Conservation (phyloP, 2,888 invertebrate species). For the Disparrhopalites patrizii region DNA sequence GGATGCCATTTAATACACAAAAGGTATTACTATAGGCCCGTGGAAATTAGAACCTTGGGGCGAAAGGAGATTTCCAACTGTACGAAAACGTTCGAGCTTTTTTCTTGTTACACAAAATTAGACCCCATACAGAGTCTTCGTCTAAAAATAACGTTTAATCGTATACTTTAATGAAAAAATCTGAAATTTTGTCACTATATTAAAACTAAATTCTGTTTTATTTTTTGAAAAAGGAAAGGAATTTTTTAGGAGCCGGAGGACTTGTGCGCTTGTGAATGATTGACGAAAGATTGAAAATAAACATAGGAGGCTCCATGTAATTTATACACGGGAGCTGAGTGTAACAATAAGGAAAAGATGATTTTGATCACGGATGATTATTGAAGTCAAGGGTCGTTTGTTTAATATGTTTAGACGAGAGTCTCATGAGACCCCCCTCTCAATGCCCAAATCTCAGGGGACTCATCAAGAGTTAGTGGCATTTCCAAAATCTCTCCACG, state of each 20-base stretch:
- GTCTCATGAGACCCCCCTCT: constrained; percentile 34
- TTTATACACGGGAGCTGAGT: constrained; percentile 22
- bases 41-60: too few species aligned
- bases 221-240: too few species aligned
- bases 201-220: too few species aligned
- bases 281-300: constrained; percentile 21
- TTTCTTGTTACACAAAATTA: too few species aligned
- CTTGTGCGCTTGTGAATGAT: constrained; percentile 25
- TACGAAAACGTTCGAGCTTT: too few species aligned
- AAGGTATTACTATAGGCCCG: too few species aligned
- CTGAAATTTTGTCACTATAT: too few species aligned
- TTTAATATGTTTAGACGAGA: constrained; percentile 44
- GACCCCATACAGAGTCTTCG: too few species aligned
- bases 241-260: neutral
- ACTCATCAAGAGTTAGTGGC: constrained; percentile 49
- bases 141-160: too few species aligned
- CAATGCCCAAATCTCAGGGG: constrained; percentile 36
- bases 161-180: too few species aligned
- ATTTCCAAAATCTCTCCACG: constrained; percentile 48
- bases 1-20: too few species aligned
- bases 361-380: constrained; percentile 36
- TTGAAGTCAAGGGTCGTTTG: constrained; percentile 49
- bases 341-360: constrained; percentile 33
- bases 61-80: too few species aligned
- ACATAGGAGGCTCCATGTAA: constrained; percentile 14